Percentiles rank a stretch among this genome's conserved stretches.
Conservation (phyloP, 2,113 vertebrate species). For the Scytalopus superciliaris region DNA sequence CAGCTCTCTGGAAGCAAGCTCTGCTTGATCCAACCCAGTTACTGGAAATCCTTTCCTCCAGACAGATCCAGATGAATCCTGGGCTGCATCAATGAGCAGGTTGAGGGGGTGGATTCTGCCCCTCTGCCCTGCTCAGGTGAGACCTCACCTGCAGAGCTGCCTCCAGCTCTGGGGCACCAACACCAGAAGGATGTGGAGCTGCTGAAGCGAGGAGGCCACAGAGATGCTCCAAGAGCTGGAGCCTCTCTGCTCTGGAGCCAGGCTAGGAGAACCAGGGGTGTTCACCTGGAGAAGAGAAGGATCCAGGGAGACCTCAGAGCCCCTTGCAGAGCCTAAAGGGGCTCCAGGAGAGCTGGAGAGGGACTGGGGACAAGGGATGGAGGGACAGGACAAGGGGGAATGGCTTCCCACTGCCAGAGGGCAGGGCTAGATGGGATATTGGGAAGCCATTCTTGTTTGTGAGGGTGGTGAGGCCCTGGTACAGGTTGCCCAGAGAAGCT, state of each 20-base stretch:
- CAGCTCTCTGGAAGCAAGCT: neutral
- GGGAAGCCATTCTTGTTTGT: neutral
- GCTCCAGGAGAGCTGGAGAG: neutral
- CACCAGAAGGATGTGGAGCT: neutral
- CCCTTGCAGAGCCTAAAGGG: neutral
- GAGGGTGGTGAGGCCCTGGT: neutral
- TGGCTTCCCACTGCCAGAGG: neutral
- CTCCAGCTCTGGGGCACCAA: neutral
- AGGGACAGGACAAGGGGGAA: neutral
- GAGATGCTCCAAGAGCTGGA: neutral
- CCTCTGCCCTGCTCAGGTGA: neutral
- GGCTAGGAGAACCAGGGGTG: neutral
- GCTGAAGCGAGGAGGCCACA: neutral
- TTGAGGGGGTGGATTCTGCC: neutral
- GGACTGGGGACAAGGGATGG: neutral
- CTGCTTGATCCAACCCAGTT: neutral
- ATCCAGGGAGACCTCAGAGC: neutral
- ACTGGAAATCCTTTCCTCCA: neutral
- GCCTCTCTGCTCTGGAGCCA: neutral
- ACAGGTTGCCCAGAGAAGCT: neutral
- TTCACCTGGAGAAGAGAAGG: neutral
- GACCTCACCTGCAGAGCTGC: neutral
- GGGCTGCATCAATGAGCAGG: neutral
- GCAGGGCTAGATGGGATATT: neutral
- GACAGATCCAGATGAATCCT: neutral